These are phyloP conservation scores for Clamator glandarius DNA, from an alignment of 2,797 vertebrate species.

Conservation along the genomic window DNA sequence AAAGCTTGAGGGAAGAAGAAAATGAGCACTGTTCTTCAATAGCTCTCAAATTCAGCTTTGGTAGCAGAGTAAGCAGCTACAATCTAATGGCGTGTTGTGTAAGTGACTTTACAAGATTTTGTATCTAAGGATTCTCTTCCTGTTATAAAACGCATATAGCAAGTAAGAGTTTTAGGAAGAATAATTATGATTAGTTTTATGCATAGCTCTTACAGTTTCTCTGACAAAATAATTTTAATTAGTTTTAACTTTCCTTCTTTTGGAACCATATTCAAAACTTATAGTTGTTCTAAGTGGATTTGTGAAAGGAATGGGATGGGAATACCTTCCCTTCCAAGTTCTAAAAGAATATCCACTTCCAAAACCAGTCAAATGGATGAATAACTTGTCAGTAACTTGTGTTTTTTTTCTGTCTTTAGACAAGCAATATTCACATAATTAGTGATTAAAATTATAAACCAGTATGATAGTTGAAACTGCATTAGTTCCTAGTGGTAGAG, in stretches of 20 bases:
- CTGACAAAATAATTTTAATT: not conserved
- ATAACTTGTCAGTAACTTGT: not conserved
- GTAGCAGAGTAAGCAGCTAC: not conserved
- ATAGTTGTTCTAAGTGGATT: not conserved
- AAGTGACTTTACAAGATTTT: not conserved
- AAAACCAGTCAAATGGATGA: not conserved
- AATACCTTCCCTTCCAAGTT: not conserved
- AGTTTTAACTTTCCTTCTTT: not conserved
- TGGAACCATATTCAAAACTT: not conserved
- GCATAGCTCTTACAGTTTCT: not conserved
- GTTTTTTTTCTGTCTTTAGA: not conserved
- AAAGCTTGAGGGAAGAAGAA: conserved; percentile 22
- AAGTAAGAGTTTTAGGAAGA: not conserved
- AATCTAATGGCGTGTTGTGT: not conserved
- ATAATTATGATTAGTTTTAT: not conserved
- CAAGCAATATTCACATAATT: not conserved
- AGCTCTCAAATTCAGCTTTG: not conserved
- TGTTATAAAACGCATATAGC: not conserved
- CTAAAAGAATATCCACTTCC: not conserved
- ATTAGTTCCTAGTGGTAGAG: not conserved
- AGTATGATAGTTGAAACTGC: not conserved
- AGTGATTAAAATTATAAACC: not conserved
- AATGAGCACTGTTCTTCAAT: not conserved
- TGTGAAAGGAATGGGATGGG: not conserved
- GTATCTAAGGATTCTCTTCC: not conserved